Base-by-base conservation (phyloP, 2,888 invertebrate genomes). In the Omphaloscelis lunosa region DNA sequence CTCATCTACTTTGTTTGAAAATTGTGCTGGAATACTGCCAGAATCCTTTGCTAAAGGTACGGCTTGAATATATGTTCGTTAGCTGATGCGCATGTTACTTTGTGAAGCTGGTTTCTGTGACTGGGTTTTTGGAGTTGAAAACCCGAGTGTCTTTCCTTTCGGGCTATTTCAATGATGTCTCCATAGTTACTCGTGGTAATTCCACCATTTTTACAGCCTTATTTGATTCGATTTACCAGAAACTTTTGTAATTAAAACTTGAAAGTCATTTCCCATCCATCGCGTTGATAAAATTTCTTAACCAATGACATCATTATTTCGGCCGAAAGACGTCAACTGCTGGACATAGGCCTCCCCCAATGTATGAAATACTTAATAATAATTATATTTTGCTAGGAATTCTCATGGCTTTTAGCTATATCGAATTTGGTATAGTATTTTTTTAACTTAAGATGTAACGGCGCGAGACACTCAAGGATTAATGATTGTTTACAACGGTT, bases 1-100 rank as follows among this genome's bases (percentile, higher is more conserved):
- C 34, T 61, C 80, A 72, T 79, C 65, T 66, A 80, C 20, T 80
- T 80, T 80, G 53, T 61, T 27, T 56, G 65, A n/a, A 20, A 29
- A 48, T 48, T 27, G 72, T 66, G 34, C 34, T 59, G 34, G 27
- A 12, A 45, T 48, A n/a, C 39, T 61, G 66, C 80, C 59, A 72
- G 65, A 72, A 59, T 61, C 15, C 20, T 78, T 71, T 58, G 39
- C 29, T 48, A 20, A 17, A 11, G n/a, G 39, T 45, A 62, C n/a
- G 17, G 23, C 27, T 62, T 70, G 48, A 70, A 48, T 56, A n/a
- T 48, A 34, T 2, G 29, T 80, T 66, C 41, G 73, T 72, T 66
- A 66, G 53, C 39, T 51, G 41, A 45, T 56, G 59, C 27, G 27
- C 11, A 41, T 65, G 27, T 45, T 53, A 56, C 27, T 61, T 65